Base-by-base conservation (phyloP, 2,113 vertebrate species). In the Neolamprologus kungweensis region DNA sequence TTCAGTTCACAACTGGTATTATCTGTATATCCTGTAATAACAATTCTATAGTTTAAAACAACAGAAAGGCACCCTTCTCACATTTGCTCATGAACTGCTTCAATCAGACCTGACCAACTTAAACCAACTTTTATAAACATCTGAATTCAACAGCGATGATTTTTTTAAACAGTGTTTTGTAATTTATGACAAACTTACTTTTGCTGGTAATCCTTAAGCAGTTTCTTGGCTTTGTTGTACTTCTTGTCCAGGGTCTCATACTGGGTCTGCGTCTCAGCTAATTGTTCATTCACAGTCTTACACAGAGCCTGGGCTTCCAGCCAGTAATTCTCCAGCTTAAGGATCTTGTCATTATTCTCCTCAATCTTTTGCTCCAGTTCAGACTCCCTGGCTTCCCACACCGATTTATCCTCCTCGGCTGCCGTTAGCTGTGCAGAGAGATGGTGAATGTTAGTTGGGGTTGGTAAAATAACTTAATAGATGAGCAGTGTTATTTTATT, bases 221-320 rank as follows among this genome's bases (percentile, higher is more conserved):
- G 94, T 79, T 98, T 98, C 95, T 98, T 98, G 78, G 98, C 97
- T 89, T 98, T 98, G 95, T 84, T 97, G 93, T 98, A 98, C 93
- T 98, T 98, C 93, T 98, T 98, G 92, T 98, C 98, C 94, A 98
- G 93, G 3, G 95, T 95, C 90, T 98, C 98, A 65, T 97, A 96
- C 88, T 98, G 97, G 81, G 95, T 93, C 91, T 98, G 98, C 37
- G 96, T 97, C 91, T 98, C 97, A 33, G 96, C 94, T 88, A 98
- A 96, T 81, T 97, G 97, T 35, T 98, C 97, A 19, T 98, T 98
- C 80, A 97, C 96, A 19, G 94, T 96, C 95, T 98, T 98, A 90
- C 97, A 98, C 87, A 98, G 96, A 54, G 93, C 95, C 93, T 98
- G 98, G 81, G 98, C 97, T 89, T 98, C 97, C 91, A 97, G 95